Base-by-base conservation (phyloP, 2,888 invertebrate genomes). In the Drosophila cracens region DNA sequence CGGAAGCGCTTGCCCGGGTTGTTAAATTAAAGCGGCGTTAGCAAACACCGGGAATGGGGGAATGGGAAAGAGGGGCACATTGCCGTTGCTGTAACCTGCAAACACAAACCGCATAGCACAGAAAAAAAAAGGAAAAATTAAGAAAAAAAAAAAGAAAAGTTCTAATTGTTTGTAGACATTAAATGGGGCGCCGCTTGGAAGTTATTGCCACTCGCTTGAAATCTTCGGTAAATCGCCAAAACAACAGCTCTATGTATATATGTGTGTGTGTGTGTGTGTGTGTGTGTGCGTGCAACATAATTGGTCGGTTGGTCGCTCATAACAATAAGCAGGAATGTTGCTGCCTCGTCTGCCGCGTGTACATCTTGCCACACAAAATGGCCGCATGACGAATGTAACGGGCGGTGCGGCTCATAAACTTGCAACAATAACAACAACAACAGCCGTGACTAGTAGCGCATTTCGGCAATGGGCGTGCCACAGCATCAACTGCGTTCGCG, bases 91-190 rank as follows among this genome's bases (percentile, higher is more conserved):
- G 4, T 36, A 48, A 70, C 56, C 43, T 29, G 40, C 58, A 76
- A 51, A 48, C 52, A 59, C 46, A 27, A 52, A 54, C 78, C 65
- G 58, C 60, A 70, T 53, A 70, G 5, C 36, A 52, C 34, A 46
- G 46, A 46, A 34, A 31, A 31, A 29, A 40, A 40, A 61, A 48
- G 43, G 52, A n/a, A 57, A 46, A 56, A 46, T 46, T 46, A 25
- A 27, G 43, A 51, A 33, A 40, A 40, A 40, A 40, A 40, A 61
- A 57, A 71, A 70, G 73, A 76, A 58, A 85, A 81, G 71, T 86
- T 85, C 76, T 86, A 85, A 85, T 88, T 85, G 89, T 86, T 85
- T 88, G 89, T 81, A 83, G 87, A 86, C 84, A 83, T 79, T 86
- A 85, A 85, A 85, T 88, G 84, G 81, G 81, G 64, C 76, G 82